A percentile compares a stretch with the other conserved stretches of the same genome.
These are phyloP conservation scores for Anableps anableps DNA, from an alignment of 2,797 vertebrate species.

Conservation along the genomic window DNA sequence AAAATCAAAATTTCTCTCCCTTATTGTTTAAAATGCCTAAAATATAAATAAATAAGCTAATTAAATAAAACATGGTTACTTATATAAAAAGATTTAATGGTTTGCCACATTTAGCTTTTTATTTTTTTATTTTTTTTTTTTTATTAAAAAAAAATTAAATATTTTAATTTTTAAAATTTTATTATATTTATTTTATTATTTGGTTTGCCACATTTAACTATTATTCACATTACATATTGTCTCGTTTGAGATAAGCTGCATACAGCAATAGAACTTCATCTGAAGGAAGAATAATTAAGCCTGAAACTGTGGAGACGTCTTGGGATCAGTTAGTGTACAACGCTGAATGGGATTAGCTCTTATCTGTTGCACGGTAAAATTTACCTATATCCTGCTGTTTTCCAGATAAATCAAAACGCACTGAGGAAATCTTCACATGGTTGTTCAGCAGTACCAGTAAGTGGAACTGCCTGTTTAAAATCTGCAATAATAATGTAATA, in stretches of 20 bases:
- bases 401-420: conserved; percentile 31
- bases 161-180: too few species aligned
- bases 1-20: neutral
- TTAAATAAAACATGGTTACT: neutral
- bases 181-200: too few species aligned
- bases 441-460: conserved; percentile 14
- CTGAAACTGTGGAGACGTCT: conserved; percentile 37
- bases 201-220: too few species aligned
- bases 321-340: conserved; percentile 49
- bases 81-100: neutral
- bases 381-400: conserved; percentile 13
- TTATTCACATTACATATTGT: too few species aligned
- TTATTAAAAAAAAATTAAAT: too few species aligned
- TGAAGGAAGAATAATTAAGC: conserved; percentile 6
- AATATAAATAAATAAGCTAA: neutral
- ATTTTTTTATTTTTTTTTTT: neutral
- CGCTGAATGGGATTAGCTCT: conserved; percentile 27
- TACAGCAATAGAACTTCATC: neutral
- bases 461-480: conserved; percentile 11
- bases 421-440: conserved; percentile 21
- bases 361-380: conserved; percentile 23
- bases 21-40: neutral
- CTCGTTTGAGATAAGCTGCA: neutral
- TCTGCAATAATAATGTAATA: neutral
- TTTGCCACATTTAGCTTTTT: neutral